Evolutionary conservation across 1,140 invertebrate genomes (phyloP).

Genomic region (Aphelenchoides besseyi): DNA sequence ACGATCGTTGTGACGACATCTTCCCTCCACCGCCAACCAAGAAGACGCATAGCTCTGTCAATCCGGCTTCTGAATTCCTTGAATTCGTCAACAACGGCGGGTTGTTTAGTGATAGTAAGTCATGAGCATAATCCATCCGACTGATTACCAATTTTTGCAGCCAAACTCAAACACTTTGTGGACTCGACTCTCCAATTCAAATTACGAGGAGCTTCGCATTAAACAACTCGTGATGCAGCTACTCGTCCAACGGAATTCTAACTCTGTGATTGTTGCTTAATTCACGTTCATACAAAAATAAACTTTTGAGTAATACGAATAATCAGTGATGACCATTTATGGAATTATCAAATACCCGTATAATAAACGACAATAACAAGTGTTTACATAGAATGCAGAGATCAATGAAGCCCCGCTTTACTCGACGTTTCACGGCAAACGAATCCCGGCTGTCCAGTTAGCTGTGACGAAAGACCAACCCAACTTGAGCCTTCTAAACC

Average conservation of each 20-base stretch:
- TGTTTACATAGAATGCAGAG: background rate
- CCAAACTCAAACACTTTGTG: background rate
- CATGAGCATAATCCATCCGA: background rate
- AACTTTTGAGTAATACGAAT: background rate
- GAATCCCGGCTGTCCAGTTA: background rate
- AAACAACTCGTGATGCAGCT: background rate
- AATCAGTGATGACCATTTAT: background rate
- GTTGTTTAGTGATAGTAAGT: background rate
- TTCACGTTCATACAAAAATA: background rate
- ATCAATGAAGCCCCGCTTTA: background rate
- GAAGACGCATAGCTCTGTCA: background rate
- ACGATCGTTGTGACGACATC: background rate
- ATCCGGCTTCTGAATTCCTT: background rate
- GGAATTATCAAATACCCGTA: background rate
- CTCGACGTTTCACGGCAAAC: background rate
- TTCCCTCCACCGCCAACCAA: background rate
- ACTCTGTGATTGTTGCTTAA: constrained; percentile 1
- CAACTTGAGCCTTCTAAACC: too few relatives aligned
- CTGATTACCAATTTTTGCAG: background rate
- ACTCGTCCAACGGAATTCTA: too few relatives aligned
- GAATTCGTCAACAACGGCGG: background rate
- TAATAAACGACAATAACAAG: background rate
- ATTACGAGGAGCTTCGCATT: background rate
- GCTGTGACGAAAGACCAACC: too few relatives aligned
- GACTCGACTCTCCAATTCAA: too few relatives aligned